Conservation (phyloP, 1,140 invertebrate species). For the Drosophila hydei region DNA sequence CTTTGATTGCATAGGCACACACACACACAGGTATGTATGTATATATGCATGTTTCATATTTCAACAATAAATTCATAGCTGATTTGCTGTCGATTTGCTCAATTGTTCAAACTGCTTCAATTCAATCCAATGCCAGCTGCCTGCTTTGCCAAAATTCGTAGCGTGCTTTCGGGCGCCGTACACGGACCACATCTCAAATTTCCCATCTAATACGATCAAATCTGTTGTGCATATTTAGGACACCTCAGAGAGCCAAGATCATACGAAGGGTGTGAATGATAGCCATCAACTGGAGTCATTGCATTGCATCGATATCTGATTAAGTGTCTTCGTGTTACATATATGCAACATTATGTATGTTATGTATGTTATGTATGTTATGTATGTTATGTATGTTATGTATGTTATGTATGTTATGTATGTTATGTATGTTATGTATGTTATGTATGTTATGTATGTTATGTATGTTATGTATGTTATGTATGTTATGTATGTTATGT, state of each 20-base stretch:
- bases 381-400: too few relatives aligned
- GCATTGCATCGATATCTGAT: slow-evolving; percentile 3
- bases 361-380: too few relatives aligned
- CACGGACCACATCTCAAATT: slow-evolving; percentile 7
- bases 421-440: too few relatives aligned
- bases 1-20: slow-evolving; percentile 25
- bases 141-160: slow-evolving; percentile 17
- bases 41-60: slow-evolving; percentile 29
- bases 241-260: slow-evolving; percentile 27
- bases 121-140: slow-evolving; percentile 21
- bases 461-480: too few relatives aligned
- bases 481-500: too few relatives aligned
- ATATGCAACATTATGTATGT: too few relatives aligned
- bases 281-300: not conserved
- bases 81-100: slow-evolving; percentile 36
- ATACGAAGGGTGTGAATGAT: not conserved
- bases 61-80: slow-evolving; percentile 32
- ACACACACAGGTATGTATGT: slow-evolving; percentile 18
- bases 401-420: too few relatives aligned
- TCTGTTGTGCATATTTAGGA: slow-evolving; percentile 13
- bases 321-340: not conserved
- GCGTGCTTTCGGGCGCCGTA: slow-evolving; percentile 32
- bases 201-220: slow-evolving; percentile 25
- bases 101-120: slow-evolving; percentile 28
- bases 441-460: too few relatives aligned